Evolutionary conservation across 1,140 invertebrate genomes (phyloP).

Genomic region (Macrobrachium nipponense): DNA sequence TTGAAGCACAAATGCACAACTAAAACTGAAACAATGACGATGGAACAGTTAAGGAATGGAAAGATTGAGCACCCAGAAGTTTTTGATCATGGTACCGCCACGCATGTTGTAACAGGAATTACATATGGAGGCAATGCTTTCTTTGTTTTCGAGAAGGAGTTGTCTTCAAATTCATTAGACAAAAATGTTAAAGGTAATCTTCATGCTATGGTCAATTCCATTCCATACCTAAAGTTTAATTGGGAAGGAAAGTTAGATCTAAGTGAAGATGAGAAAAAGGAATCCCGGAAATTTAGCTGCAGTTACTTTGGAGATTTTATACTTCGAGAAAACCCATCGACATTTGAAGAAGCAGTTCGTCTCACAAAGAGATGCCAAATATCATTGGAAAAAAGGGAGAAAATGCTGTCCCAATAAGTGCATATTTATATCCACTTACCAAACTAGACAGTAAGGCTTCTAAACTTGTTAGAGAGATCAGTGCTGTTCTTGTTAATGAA

Average conservation of each 20-base stretch:
- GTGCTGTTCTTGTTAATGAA: constrained; percentile 2
- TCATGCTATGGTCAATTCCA: neutral
- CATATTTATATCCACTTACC: neutral
- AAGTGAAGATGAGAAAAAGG: neutral
- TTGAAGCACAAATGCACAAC: constrained; percentile 19
- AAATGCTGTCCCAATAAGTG: neutral
- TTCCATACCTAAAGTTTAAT: neutral
- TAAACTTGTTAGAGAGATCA: constrained; percentile 4
- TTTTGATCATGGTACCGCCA: constrained; percentile 18
- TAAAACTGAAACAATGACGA: constrained; percentile 3
- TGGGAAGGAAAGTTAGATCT: neutral
- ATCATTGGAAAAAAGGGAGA: neutral
- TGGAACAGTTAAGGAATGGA: constrained; percentile 1
- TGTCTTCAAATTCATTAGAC: neutral
- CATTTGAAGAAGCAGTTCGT: neutral
- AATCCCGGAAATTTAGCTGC: neutral
- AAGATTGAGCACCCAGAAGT: neutral
- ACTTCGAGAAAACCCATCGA: neutral
- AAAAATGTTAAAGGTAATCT: neutral
- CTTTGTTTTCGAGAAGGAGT: constrained; percentile 5
- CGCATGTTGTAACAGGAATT: constrained; percentile 21
- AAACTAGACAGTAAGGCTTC: neutral
- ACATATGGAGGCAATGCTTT: neutral
- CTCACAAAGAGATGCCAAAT: constrained; percentile 1
- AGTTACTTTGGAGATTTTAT: constrained; percentile 4